Percentiles rank a stretch among this genome's conserved stretches.
Conservation (phyloP, 1,140 invertebrate genomes). For the Thaumetopoea pityocampa region DNA sequence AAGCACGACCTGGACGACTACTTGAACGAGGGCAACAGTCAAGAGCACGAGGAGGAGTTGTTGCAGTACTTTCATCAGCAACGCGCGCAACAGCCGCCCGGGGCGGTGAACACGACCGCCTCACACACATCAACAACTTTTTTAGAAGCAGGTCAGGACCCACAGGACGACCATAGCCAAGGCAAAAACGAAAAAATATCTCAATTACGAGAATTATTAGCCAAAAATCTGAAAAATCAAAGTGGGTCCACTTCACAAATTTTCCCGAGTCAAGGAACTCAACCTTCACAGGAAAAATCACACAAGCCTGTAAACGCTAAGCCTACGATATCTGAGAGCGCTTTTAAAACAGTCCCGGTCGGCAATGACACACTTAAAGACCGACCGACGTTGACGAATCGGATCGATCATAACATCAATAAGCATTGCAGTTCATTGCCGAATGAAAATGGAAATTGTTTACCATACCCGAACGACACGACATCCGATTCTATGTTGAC, state of each 20-base stretch:
- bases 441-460: conserved; percentile 43
- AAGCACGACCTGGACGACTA: conserved; percentile 88
- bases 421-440: conserved; percentile 35
- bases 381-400: conserved; percentile 29
- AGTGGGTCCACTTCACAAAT: conserved; percentile 53
- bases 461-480: conserved; percentile 35
- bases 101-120: conserved; percentile 21
- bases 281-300: conserved; percentile 28
- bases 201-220: conserved; percentile 82
- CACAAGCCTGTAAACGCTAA: conserved; percentile 29
- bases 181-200: conserved; percentile 81
- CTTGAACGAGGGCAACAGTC: conserved; percentile 85
- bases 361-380: conserved; percentile 35
- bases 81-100: conserved; percentile 51
- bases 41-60: conserved; percentile 87
- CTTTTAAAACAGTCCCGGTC: conserved; percentile 44
- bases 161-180: conserved; percentile 65
- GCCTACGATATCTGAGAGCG: conserved; percentile 36
- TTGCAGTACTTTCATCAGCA: conserved; percentile 86
- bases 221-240: conserved; percentile 79
- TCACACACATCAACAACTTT: conserved; percentile 41
- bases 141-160: conserved; percentile 66
- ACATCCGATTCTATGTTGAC: conserved; percentile 29
- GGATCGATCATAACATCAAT: conserved; percentile 26
- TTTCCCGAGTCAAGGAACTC: conserved; percentile 30